Percentiles rank a stretch among this genome's conserved stretches.
Evolutionary conservation across 2,797 vertebrate genomes (phyloP).

Genomic region (Gymnodraco acuticeps): DNA sequence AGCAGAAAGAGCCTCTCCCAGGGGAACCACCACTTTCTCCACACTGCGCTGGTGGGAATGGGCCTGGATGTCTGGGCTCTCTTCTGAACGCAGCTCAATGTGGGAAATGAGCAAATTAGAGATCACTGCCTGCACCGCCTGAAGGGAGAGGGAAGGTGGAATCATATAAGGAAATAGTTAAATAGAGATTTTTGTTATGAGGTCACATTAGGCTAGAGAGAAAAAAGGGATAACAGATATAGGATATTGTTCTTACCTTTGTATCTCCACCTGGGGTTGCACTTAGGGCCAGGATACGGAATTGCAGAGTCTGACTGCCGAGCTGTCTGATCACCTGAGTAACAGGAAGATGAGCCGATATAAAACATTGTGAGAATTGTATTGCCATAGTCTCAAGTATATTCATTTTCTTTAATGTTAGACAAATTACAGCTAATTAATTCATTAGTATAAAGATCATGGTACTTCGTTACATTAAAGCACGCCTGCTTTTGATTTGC

Average conservation of each 20-base stretch:
- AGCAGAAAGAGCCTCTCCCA: conserved; percentile 86
- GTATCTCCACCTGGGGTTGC: conserved; percentile 95
- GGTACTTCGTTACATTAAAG: background rate
- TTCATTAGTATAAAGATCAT: background rate
- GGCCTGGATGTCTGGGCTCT: conserved; percentile 92
- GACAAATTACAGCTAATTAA: background rate
- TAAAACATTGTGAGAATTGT: background rate
- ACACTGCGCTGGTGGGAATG: conserved; percentile 92
- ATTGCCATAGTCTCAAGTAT: background rate
- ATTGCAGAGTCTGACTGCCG: conserved; percentile 88
- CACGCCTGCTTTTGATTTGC: background rate
- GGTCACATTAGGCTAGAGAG: background rate
- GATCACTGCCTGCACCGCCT: conserved; percentile 96
- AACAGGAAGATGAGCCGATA: background rate
- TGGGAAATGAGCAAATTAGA: conserved; percentile 94
- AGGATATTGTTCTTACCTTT: conserved; percentile 81
- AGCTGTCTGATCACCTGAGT: conserved; percentile 92
- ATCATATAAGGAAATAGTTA: background rate
- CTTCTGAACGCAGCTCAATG: conserved; percentile 94
- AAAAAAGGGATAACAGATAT: background rate
- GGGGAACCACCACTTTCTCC: conserved; percentile 93
- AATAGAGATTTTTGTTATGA: background rate
- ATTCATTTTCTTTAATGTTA: background rate
- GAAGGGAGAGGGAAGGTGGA: background rate
- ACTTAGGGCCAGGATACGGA: conserved; percentile 94